These are phyloP conservation scores for Meghimatium bilineatum DNA, from an alignment of 2,888 invertebrate species.

Conservation along the genomic window DNA sequence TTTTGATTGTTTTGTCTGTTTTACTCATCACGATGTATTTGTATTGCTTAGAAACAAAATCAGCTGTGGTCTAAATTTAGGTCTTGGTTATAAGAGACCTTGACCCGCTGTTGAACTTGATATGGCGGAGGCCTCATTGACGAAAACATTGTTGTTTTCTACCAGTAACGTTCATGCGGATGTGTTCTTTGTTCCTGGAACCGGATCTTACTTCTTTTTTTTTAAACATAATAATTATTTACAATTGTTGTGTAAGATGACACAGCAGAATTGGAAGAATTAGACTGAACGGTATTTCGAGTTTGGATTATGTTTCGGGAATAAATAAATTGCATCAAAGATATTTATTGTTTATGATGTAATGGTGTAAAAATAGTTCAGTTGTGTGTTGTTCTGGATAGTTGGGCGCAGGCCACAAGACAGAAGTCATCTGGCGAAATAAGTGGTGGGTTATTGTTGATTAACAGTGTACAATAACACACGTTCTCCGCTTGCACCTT, in stretches of 20 bases:
- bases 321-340: background rate
- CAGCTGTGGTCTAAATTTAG: constrained; percentile 48
- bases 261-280: background rate
- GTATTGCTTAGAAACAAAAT: constrained; percentile 35
- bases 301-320: background rate
- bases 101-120: constrained; percentile 46
- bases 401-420: background rate
- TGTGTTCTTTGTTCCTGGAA: constrained; percentile 3
- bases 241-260: background rate
- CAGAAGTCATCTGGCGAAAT: background rate
- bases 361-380: constrained; percentile 22
- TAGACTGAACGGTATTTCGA: background rate
- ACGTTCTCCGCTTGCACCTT: background rate
- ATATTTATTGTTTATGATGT: constrained; percentile 15
- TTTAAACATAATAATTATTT: background rate
- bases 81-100: constrained; percentile 28
- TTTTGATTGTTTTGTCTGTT: background rate
- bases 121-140: constrained; percentile 31
- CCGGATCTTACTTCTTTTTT: background rate
- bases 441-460: background rate
- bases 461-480: background rate
- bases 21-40: background rate
- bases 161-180: background rate
- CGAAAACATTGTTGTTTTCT: constrained; percentile 19
- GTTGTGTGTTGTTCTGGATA: background rate